phyloP scores from a whole-genome alignment of 2,888 invertebrate genomes.

The Pandemis heparana region DNA sequence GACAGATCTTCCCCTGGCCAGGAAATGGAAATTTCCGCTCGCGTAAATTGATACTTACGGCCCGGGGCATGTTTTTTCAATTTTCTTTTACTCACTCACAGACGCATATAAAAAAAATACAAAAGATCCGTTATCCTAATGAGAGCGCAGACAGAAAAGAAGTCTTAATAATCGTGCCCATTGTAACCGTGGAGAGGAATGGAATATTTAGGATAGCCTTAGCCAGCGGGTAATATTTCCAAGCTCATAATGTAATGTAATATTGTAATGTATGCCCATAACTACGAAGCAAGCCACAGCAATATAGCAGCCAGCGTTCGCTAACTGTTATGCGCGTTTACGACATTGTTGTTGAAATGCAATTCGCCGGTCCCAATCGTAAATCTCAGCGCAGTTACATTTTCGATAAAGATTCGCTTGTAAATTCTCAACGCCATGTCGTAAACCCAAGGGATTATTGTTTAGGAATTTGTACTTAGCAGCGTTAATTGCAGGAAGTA shows the following conservation, averaged over 20 bases:
- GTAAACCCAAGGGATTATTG: neutral
- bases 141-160: too few species aligned
- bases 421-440: neutral
- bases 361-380: constrained; percentile 9
- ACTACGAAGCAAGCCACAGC: neutral
- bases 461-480: neutral
- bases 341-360: constrained; percentile 26
- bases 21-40: too few species aligned
- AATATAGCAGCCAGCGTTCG: neutral
- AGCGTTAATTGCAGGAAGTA: neutral
- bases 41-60: too few species aligned
- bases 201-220: too few species aligned
- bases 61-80: too few species aligned
- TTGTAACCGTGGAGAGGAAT: too few species aligned
- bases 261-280: neutral
- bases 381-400: constrained; percentile 19
- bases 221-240: neutral
- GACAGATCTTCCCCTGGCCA: too few species aligned
- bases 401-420: constrained; percentile 18
- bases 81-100: too few species aligned
- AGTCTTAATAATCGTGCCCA: too few species aligned
- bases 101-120: too few species aligned
- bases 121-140: too few species aligned
- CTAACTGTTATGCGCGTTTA: constrained; percentile 16
- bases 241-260: neutral